Conservation (phyloP, 2,797 vertebrate genomes). For the Syngnathus acus region DNA sequence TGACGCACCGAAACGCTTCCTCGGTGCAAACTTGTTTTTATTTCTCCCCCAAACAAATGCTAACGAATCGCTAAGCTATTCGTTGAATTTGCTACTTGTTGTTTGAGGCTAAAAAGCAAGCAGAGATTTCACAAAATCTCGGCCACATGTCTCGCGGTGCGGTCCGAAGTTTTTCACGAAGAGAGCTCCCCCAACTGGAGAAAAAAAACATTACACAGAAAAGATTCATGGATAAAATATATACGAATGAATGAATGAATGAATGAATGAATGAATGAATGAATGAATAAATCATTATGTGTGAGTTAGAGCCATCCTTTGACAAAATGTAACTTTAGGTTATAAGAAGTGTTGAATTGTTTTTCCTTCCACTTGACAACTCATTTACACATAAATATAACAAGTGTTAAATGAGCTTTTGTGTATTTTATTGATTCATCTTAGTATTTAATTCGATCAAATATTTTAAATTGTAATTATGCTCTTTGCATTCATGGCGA, state of each 20-base stretch:
- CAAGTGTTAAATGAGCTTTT: too few relatives aligned
- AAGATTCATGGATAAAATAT: neutral
- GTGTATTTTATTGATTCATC: too few relatives aligned
- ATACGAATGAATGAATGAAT: neutral
- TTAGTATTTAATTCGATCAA: too few relatives aligned
- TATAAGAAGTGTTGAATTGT: too few relatives aligned
- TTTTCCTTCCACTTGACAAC: too few relatives aligned
- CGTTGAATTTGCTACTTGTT: neutral
- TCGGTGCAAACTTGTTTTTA: conserved; percentile 8
- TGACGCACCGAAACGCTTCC: conserved; percentile 7
- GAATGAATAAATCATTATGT: too few relatives aligned
- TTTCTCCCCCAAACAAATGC: conserved; percentile 7
- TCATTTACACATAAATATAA: too few relatives aligned
- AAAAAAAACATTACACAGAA: conserved; percentile 16
- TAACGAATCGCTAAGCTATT: conserved; percentile 9
- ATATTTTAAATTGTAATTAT: too few relatives aligned
- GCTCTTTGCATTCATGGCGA: neutral
- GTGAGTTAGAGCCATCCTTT: too few relatives aligned
- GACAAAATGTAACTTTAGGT: too few relatives aligned
- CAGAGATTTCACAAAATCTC: conserved; percentile 58
- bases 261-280: too few relatives aligned
- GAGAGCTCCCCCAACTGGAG: conserved; percentile 34
- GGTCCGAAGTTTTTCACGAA: conserved; percentile 21
- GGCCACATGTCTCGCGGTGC: conserved; percentile 65
- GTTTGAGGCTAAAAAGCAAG: conserved; percentile 37